phyloP scores from a whole-genome alignment of 2,113 vertebrate genomes.

The Recurvirostra avosetta region DNA sequence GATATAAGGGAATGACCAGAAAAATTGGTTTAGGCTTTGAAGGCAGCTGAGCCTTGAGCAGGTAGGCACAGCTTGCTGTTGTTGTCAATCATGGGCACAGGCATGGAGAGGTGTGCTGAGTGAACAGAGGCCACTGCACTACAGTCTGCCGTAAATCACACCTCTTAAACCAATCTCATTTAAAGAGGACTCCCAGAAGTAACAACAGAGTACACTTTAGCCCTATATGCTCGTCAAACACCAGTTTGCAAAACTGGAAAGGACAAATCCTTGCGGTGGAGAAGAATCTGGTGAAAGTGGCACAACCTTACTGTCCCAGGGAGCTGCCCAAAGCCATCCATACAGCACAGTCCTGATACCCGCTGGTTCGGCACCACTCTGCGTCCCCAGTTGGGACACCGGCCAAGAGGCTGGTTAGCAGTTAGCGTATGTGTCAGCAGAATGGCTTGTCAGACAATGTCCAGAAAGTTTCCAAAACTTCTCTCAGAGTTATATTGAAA shows the following conservation, averaged over 20 bases:
- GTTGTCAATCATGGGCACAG: not conserved
- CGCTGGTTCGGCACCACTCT: accelerated
- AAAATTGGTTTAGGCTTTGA: not conserved
- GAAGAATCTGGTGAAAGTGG: not conserved
- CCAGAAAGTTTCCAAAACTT: not conserved
- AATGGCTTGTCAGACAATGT: not conserved
- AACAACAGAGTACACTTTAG: not conserved
- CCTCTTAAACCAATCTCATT: not conserved
- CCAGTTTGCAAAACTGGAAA: accelerated
- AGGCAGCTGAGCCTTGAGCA: not conserved
- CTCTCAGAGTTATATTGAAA: not conserved
- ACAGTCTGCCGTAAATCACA: not conserved
- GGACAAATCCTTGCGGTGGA: not conserved
- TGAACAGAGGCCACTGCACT: not conserved
- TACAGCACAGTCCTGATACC: not conserved
- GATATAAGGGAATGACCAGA: not conserved
- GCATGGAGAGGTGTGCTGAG: not conserved
- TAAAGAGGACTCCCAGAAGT: not conserved
- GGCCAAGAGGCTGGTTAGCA: not conserved
- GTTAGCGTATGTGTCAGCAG: not conserved
- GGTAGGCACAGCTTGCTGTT: not conserved
- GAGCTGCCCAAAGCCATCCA: not conserved
- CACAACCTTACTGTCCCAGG: not conserved
- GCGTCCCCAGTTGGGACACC: not conserved
- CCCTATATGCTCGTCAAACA: not conserved